Evolutionary conservation across 1,140 invertebrate species (phyloP).

Genomic region (Chironomus tepperi): DNA sequence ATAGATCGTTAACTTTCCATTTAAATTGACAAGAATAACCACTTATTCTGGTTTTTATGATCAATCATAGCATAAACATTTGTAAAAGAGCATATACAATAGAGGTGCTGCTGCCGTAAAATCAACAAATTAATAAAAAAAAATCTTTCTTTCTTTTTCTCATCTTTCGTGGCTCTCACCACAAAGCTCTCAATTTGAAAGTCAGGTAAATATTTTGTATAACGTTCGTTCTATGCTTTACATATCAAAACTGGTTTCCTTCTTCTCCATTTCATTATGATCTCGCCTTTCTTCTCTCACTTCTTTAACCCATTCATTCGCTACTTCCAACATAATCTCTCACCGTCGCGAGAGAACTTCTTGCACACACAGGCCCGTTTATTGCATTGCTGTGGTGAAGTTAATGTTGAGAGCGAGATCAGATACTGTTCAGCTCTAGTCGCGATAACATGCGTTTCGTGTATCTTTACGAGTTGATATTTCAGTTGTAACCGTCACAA

Average conservation of each 20-base stretch:
- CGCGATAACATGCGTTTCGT: constrained; percentile 14
- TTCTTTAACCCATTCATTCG: not conserved
- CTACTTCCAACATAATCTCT: too few species aligned
- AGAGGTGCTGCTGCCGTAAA: not conserved
- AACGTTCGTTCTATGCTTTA: too few species aligned
- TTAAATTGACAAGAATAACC: constrained; percentile 20
- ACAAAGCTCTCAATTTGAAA: not conserved
- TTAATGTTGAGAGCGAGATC: not conserved
- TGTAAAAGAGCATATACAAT: not conserved
- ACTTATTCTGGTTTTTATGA: constrained; percentile 20
- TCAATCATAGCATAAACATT: constrained; percentile 2
- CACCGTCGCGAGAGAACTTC: too few species aligned
- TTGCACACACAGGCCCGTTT: too few species aligned
- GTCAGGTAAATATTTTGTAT: not conserved
- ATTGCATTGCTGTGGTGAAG: too few species aligned
- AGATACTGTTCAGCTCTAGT: constrained; percentile 5
- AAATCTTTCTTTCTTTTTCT: too few species aligned
- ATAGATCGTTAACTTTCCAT: constrained; percentile 13
- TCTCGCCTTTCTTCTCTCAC: not conserved
- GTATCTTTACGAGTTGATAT: not conserved
- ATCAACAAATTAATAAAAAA: not conserved
- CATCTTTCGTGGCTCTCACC: too few species aligned
- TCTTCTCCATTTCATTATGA: constrained; percentile 2
- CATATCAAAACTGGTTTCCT: not conserved
- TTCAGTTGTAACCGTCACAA: not conserved